Base-by-base conservation (phyloP, 2,797 vertebrate species). In the Urocyon cinereoargenteus region DNA sequence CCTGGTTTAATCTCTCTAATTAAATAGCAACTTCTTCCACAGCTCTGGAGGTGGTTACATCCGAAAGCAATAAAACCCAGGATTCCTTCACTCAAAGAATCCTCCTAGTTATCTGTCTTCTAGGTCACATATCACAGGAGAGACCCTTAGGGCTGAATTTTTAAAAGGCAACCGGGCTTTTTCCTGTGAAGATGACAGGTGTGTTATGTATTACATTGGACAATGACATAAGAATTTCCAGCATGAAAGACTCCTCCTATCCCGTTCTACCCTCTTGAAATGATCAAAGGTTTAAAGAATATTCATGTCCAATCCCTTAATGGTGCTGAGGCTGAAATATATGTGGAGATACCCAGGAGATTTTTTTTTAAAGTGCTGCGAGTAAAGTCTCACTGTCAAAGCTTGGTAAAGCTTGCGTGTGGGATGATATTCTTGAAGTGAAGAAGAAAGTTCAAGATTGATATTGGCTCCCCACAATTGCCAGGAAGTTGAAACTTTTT, bases 181-280 rank as follows among this genome's bases (percentile, higher is more conserved):
- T 96, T 97, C 84, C 97, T 98, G 88, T 97, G 97, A 98, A 98
- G 90, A 97, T 98, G 98, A 98, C 98, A 98, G 97, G 94, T 98
- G 72, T 86, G 98, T 98, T 98, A 97, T 98, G 90, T 98, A 97
- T 98, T 90, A 77, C 4, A 22, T 95, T 97, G 97, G 97, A 98
- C 98, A 98, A 98, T 97, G 97, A 98, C 97, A 98, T 95, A 97
- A 97, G 97, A 96, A 98, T 98, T 98, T 98, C 93, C 53, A 94
- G 83, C 96, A 98, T 98, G 83, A 97, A 97, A 97, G 91, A 92
- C 83, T 98, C 96, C 91, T 98, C 97, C 88, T 95, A 96, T 97
- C 75, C 86, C 75, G 62, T 96, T 92, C 93, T 87, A 93, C 34
- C 57, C 92, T 82, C 83, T 97, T 97, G 92, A 95, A 88, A 53